These are phyloP conservation scores for Microcebus tavaratra DNA, from an alignment of 2,113 vertebrate species.

Conservation along the genomic window DNA sequence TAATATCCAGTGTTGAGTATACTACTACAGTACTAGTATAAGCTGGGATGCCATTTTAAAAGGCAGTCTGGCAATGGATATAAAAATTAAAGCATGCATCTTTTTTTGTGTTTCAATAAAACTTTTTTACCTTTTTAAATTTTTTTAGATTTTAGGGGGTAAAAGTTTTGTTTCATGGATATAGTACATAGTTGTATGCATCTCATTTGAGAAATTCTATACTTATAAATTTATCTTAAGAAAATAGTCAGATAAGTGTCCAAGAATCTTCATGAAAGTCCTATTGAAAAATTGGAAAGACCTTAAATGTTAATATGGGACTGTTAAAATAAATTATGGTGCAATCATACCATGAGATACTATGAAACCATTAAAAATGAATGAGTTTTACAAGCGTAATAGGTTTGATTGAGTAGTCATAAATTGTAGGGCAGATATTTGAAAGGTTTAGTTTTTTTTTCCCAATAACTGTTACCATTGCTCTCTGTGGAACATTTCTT, in stretches of 20 bases:
- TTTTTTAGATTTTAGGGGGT: too few species aligned
- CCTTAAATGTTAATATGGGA: constrained; percentile 17
- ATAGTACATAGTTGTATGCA: not conserved
- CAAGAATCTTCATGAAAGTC: constrained; percentile 23
- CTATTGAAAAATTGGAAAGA: constrained; percentile 40
- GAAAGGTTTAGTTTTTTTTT: not conserved
- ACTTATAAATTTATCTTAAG: constrained; percentile 36
- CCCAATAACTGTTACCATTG: not conserved
- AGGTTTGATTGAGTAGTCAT: not conserved
- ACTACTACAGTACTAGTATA: not conserved
- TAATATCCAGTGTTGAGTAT: not conserved
- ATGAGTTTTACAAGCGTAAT: constrained; percentile 1
- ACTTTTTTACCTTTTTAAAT: too few species aligned
- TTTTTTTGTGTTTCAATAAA: not conserved
- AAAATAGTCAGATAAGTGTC: constrained; percentile 30
- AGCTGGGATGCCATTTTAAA: not conserved
- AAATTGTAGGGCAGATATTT: not conserved
- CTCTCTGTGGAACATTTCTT: not conserved
- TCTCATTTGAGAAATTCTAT: constrained; percentile 41
- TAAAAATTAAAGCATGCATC: not conserved
- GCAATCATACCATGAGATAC: not conserved
- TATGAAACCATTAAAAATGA: constrained; percentile 8
- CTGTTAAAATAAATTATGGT: constrained; percentile 27
- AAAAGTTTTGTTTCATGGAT: too few species aligned
- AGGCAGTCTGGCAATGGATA: not conserved